phyloP scores from a whole-genome alignment of 2,888 invertebrate genomes.

The Troilus luridus region DNA sequence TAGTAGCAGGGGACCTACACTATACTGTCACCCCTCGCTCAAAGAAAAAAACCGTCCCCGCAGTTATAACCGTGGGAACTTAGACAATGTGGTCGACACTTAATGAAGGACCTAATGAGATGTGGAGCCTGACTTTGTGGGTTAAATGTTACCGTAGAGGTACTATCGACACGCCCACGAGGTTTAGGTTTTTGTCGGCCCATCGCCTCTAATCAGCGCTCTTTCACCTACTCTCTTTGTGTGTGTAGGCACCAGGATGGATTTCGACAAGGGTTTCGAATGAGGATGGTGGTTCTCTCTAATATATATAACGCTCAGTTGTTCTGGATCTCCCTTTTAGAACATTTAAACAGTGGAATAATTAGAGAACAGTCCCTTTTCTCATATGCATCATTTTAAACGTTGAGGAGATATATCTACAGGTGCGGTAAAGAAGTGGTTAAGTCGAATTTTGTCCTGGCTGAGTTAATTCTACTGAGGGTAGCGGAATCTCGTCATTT shows the following conservation, averaged over 20 bases:
- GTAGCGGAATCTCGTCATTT: too few species aligned
- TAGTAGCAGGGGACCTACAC: not conserved
- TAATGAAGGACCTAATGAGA: conserved; percentile 15
- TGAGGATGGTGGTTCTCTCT: not conserved
- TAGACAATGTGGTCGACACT: not conserved
- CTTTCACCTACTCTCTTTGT: not conserved
- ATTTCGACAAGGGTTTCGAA: not conserved
- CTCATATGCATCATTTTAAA: too few species aligned
- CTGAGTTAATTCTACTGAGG: too few species aligned
- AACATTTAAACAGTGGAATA: too few species aligned
- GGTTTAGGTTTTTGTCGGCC: conserved; percentile 16
- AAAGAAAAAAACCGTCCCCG: not conserved
- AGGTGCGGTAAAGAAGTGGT: too few species aligned
- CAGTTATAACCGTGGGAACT: conserved; percentile 20
- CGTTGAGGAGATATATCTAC: too few species aligned
- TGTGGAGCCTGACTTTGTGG: not conserved
- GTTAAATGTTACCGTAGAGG: not conserved
- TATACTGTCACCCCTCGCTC: not conserved
- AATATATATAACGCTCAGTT: not conserved
- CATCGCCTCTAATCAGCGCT: conserved; percentile 40
- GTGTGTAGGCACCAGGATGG: not conserved
- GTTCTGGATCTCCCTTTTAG: not conserved
- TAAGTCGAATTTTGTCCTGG: too few species aligned
- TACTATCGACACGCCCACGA: not conserved
- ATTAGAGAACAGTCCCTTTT: too few species aligned